Evolutionary conservation across 2,113 vertebrate genomes (phyloP), one percentile per base, ranked within the genome.

Genomic region (Peromyscus leucopus): DNA sequence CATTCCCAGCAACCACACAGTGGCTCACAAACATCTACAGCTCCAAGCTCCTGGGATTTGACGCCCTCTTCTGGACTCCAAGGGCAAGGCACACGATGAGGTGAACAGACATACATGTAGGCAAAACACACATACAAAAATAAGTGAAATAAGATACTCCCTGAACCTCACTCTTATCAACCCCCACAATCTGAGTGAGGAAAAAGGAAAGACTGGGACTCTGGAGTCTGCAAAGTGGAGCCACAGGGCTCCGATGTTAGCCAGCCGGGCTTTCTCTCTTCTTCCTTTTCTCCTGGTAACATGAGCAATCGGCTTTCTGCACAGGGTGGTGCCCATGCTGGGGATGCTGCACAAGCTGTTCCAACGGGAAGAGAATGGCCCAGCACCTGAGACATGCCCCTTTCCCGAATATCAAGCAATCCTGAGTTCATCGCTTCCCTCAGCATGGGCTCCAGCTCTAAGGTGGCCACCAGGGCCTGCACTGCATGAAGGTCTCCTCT

Each of bases 311-410:
- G 0, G 26, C 61, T 21, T 63, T 7, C 13, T n/a, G 42, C 16
- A 63, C 39, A 28, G 69, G 39, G 8, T 4, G 2, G 28, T 2
- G 2, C 7, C 39, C 1, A 24, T 28, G 0, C 33, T 1, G 33
- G 46, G 46, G 39, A 21, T 1, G 2, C 65, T 7, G 33, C n/a
- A 4, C n/a, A 59, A n/a, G 59, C 51, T 7, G 2, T 3, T 36
- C 57, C 36, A 13, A 33, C 4, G 15, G 26, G 5, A 26, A 39
- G 16, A 65, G 42, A 9, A 9, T 17, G 51, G 46, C 10, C 11
- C 5, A 46, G 6, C 19, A 0, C 0, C 0, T 3, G 7, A 31
- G 67, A 26, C 24, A 33, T 0, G 3, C 22, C 7, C 59, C 74
- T 36, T 48, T 1, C 9, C 26, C 55, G 4, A 2, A 26, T 4